Base-by-base conservation (phyloP, 2,113 vertebrate species). In the Charina bottae region DNA sequence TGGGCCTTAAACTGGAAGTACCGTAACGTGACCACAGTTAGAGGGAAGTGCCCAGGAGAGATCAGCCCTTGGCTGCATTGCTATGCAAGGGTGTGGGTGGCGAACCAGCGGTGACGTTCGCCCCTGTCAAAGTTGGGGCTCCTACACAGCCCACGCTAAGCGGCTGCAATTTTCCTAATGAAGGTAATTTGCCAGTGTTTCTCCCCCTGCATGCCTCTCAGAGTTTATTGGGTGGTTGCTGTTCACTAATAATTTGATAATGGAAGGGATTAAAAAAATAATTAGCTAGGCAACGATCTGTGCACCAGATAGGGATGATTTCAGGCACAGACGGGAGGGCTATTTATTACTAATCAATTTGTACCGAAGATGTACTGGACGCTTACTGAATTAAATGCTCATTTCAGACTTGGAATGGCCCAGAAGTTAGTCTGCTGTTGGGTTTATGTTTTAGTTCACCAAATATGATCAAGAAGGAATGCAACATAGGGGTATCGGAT, bases 231-330 rank as follows among this genome's bases (percentile, higher is more conserved):
- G 85, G n/a, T 24, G 2, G 12, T 58, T 28, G 13, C 37, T 19
- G n/a, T n/a, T 49, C 7, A 0, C 24, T 64, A 46, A 88, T 93
- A 84, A 88, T 88, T 93, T 88, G 78, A 93, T 84, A 68, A 89
- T 33, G 53, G 3, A 33, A 7, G 37, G 53, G 59, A 72, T 84
- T 90, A 33, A 53, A 87, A 62, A 54, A 88, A 64, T 60, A 19
- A 15, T 89, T 68, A 85, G 87, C 5, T 24, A 68, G 86, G 23
- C 55, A 88, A 91, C 11, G 24, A 53, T 55, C 78, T 11, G 86
- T 46, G 49, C 42, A 49, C 9, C 4, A 15, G 68, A 62, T 17
- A 26, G 68, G 68, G 85, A 84, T 15, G 10, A 49, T 90, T 28
- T n/a, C 46, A 37, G 56, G 55, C n/a, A 6, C 64, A 13, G 54